Evolutionary conservation across 1,140 invertebrate genomes (phyloP), one percentile per base, ranked within the genome.

Genomic region (Polypedilum vanderplanki): DNA sequence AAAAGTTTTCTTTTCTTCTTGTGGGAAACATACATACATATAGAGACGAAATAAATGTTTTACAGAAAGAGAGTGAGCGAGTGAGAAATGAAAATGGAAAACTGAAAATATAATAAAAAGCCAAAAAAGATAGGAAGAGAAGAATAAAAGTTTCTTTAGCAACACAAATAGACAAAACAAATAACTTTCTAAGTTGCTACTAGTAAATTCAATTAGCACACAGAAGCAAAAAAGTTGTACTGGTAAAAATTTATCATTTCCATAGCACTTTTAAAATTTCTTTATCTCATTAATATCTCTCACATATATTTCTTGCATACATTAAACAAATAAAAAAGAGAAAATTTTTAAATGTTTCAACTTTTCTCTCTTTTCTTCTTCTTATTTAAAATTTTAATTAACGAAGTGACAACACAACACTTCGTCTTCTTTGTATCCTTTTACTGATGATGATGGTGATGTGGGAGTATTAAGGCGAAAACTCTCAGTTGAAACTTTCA

Each of bases 181-280:
- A 57, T 57, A 57, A 57, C 46, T 57, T 33, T 57, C 46, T 57
- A 57, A 57, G 46, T 57, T 57, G 46, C 46, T 57, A 57, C 46
- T 57, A 57, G 46, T 57, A 57, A 57, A 57, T 57, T 57, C 46
- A 57, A 57, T 57, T 57, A 57, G 46, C 46, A 57, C 46, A 57
- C 12, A 8, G n/a, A 57, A 15, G 15, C 9, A 46, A 46, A 57
- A 46, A 12, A n/a, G 12, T 57, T 57, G 4, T n/a, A n/a, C n/a
- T 12, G 46, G 10, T 57, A n/a, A 57, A 57, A 57, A 57, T 57
- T 57, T 57, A 15, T 57, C 46, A 57, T 57, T 57, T 57, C n/a
- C 15, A 57, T 3, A 57, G 12, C 46, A 57, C 46, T 57, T 57
- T 15, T 57, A 57, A 12, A 57, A 57, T 57, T 57, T 8, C 46